Evolutionary conservation across 2,797 vertebrate species (phyloP), one percentile per base, ranked within the genome.

Genomic region (Enteromius viviparus): DNA sequence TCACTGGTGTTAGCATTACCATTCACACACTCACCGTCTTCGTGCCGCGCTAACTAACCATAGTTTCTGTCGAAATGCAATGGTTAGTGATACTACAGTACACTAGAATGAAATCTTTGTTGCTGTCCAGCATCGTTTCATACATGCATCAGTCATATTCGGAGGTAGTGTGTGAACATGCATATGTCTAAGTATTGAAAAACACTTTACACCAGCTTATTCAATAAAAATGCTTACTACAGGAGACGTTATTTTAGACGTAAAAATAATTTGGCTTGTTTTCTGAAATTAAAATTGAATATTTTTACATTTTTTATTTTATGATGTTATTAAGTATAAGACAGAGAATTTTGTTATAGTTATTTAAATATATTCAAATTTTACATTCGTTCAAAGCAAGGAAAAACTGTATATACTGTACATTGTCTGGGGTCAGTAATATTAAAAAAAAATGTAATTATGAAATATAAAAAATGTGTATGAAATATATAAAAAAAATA

Each of bases 1-100:
- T 55, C 71, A 82, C 32, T 76, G 71, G 32, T 75, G 80, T 74
- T 65, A 51, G 58, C 15, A 66, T 62, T 65, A 62, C 53, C 40
- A 5, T 47, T 79, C 62, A 60, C 53, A 80, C 68, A 80, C 68
- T 47, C 49, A 6, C 53, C 15, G 40, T 71, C 79, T 64, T 40
- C 53, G 1, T 53, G 34, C 19, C 29, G 34, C 26, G 55, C 6
- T 70, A 40, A 17, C 45, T 51, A 37, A 37, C 26, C n/a, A 64
- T 49, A 74, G 14, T 51, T 51, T 64, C 29, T 37, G 47, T 53
- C 19, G 12, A 12, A 51, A 74, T 53, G 6, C 23, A 55, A 15
- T 19, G n/a, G 75, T 69, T 42, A n/a, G 32, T 11, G 21, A 62
- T 26, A 76, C 7, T 42, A 60, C n/a, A 40, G n/a, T 58, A 34